A percentile compares a stretch with the other conserved stretches of the same genome.
Evolutionary conservation across 2,888 invertebrate species (phyloP).

Genomic region (Phytoseiulus persimilis): DNA sequence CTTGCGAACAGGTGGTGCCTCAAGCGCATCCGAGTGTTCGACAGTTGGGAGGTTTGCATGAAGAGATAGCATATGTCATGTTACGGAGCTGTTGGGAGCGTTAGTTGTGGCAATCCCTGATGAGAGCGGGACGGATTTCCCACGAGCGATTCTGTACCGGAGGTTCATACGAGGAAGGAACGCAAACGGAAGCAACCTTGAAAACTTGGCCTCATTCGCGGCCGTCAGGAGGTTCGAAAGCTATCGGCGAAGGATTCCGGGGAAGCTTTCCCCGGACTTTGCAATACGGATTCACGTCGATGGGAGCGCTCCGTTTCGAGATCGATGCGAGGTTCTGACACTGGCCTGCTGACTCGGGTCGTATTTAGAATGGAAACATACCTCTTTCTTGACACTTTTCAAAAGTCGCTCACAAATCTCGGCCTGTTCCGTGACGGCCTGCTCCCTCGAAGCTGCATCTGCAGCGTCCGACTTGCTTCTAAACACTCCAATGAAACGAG

Average conservation of each 20-base stretch:
- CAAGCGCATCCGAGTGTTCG: background rate
- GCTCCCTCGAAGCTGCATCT: constrained; percentile 6
- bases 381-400: constrained; percentile 69
- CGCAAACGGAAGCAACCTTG: background rate
- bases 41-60: background rate
- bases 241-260: background rate
- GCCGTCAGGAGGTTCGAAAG: background rate
- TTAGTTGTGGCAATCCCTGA: too few relatives aligned
- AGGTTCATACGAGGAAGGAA: background rate
- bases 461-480: constrained; percentile 6
- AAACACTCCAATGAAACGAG: constrained; percentile 31
- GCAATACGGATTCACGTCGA: background rate
- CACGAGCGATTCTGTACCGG: background rate
- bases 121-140: too few relatives aligned
- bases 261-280: background rate
- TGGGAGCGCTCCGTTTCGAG: background rate
- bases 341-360: background rate
- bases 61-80: background rate
- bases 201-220: background rate
- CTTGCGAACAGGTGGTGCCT: background rate
- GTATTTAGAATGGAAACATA: constrained; percentile 46
- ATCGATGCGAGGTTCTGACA: background rate
- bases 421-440: constrained; percentile 10
- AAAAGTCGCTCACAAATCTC: constrained; percentile 64
- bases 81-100: background rate